A percentile compares a stretch with the other conserved stretches of the same genome.
These are phyloP conservation scores for Ricordea florida DNA, from an alignment of 92 coral and sea anemone genomes.

Conservation along the genomic window DNA sequence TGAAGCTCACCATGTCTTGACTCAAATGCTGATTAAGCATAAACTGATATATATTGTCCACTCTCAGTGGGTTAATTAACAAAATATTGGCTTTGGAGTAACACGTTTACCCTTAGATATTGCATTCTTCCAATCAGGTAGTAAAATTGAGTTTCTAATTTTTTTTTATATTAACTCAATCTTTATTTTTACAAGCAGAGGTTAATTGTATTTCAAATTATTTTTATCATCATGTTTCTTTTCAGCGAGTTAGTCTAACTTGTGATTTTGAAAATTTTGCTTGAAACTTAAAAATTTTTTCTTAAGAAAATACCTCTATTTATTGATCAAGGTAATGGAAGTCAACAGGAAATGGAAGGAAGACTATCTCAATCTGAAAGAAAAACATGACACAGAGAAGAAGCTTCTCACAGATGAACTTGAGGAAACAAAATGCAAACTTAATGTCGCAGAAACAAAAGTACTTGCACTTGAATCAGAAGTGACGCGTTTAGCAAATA, in stretches of 20 bases:
- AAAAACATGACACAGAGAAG: slow-evolving; percentile 68
- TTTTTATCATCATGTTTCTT: no score
- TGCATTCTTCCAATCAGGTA: no score
- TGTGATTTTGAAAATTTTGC: neutral
- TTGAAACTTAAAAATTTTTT: neutral
- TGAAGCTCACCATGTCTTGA: no score
- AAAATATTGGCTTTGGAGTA: no score
- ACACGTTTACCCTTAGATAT: no score
- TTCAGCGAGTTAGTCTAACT: neutral
- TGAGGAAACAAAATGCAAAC: slow-evolving; percentile 56
- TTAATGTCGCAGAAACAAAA: slow-evolving; percentile 75
- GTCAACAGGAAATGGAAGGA: slow-evolving; percentile 86
- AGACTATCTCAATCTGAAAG: slow-evolving; percentile 73
- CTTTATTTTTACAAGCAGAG: no score
- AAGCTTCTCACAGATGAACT: slow-evolving; percentile 63
- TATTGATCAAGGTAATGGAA: slow-evolving; percentile 62
- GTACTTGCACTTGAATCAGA: slow-evolving; percentile 88
- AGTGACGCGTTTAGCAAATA: slow-evolving; percentile 78
- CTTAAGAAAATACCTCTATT: neutral
- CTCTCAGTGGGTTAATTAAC: no score
- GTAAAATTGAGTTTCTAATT: no score
- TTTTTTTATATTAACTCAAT: no score
- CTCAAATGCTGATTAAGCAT: no score
- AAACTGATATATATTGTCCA: no score
- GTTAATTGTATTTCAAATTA: no score